Evolutionary conservation across 2,888 invertebrate genomes (phyloP), one percentile per base, ranked within the genome.

Genomic region (Tetragonula carbonaria): DNA sequence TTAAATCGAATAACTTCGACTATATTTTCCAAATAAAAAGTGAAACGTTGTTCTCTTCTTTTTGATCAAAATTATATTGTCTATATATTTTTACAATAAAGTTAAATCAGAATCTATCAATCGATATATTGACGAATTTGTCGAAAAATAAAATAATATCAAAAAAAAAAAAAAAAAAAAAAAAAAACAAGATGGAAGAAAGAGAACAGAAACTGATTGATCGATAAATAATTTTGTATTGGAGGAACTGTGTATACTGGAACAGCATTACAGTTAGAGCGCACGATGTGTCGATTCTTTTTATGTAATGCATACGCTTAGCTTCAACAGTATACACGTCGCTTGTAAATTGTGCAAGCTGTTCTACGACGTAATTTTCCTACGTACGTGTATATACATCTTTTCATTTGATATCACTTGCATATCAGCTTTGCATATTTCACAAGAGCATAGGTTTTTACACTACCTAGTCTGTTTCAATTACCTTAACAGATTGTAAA

Each of bases 161-260:
- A 50, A 74, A 70, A 59, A 50, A 67, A 4, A 18, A 23, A 51
- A 70, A 23, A 50, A 67, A 4, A 14, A 23, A 38, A 70, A n/a
- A 33, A 33, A 33, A 33, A 33, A 33, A 33, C 0, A 28, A 28
- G 33, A 21, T 18, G 51, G 57, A 63, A 65, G 33, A 65, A 67
- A 63, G 38, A 55, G 62, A 66, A 74, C 63, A 68, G 38, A 79
- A 68, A 78, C 13, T 28, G 65, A 78, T 75, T 66, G 75, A 74
- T 74, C 84, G 85, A 78, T 81, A 82, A 89, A 8, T 45, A 45
- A 45, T 45, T 45, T 45, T 45, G 45, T 11, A 45, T 45, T 45
- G 45, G 45, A 91, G 86, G 87, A 91, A 79, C 59, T 45, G n/a
- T 83, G 85, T 85, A 89, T 86, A 90, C 82, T 83, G 76, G 87